Conservation (phyloP, 2,113 vertebrate genomes). For the Zootoca vivipara region DNA sequence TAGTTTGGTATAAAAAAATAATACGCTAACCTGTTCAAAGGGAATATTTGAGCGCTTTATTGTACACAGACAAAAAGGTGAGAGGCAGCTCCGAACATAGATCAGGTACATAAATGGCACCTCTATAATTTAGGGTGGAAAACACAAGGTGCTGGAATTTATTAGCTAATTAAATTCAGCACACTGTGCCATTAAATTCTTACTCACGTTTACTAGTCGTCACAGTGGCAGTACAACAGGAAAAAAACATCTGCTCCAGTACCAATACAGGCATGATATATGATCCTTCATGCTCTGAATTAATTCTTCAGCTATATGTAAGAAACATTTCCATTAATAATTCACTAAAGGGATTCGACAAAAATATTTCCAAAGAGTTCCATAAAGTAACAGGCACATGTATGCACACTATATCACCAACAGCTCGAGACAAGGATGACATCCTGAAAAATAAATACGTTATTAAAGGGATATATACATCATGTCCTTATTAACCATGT, state of each 20-base stretch:
- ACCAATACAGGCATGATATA: slow-evolving; percentile 31
- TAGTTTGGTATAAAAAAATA: slow-evolving; percentile 3
- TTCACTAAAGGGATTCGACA: slow-evolving; percentile 18
- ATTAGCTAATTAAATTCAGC: slow-evolving; percentile 49
- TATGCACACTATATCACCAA: not conserved
- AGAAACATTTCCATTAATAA: slow-evolving; percentile 32
- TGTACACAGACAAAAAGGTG: slow-evolving; percentile 4
- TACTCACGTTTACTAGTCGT: slow-evolving; percentile 30
- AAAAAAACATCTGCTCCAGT: slow-evolving; percentile 17
- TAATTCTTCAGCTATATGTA: slow-evolving; percentile 31
- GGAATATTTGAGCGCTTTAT: slow-evolving; percentile 14
- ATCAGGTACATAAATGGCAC: slow-evolving; percentile 32
- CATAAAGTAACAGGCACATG: not conserved
- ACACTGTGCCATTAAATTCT: slow-evolving; percentile 34
- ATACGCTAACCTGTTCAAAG: not conserved
- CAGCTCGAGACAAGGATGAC: not conserved
- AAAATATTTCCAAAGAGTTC: slow-evolving; percentile 11
- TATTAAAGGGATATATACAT: not conserved
- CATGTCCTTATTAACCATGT: not conserved
- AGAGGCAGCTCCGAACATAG: not conserved
- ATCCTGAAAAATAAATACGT: not conserved
- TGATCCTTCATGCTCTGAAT: slow-evolving; percentile 36
- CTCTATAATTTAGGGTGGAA: slow-evolving; percentile 37
- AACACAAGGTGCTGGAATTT: slow-evolving; percentile 31
- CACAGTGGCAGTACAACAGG: slow-evolving; percentile 14